Base-by-base conservation (phyloP, 2,888 invertebrate genomes). In the Folsomia candida region DNA sequence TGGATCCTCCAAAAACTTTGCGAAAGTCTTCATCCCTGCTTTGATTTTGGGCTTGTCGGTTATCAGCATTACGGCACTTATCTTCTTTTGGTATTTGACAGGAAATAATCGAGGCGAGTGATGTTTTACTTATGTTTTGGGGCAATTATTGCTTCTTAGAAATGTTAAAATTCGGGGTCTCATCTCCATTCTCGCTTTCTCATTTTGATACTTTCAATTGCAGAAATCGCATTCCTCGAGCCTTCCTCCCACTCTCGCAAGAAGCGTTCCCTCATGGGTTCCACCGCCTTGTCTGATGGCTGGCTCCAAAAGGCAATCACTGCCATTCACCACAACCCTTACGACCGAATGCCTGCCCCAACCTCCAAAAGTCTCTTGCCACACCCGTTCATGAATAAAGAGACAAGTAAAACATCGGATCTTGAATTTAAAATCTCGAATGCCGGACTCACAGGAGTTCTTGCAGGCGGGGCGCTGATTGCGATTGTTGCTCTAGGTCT, bases 1-100 rank as follows among this genome's bases (percentile, higher is more conserved):
- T 24, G 76, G 71, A 51, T 74, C 72, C 51, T 72, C 76, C 27
- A 78, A 79, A 67, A 80, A 78, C 64, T 79, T 80, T 74, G 80
- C 78, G 3, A 74, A 77, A 0, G 89, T 89, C 0, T 87, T 91
- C 81, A 83, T 91, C 1, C 91, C 91, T 22, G 91, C 91, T 0
- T 83, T 91, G 4, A 89, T 92, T 80, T 91, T 91, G 11, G 91
- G 91, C n/a, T 91, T 92, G 18, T 91, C 92, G 0, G 92, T 92
- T 1, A 83, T 92, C 26, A 91, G 91, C 0, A 86, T 92, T n/a
- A 91, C 91, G 3, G 91, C 91, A 0, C 90, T 91, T 0, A 91
- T 91, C 0, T 88, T 92, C 72, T 91, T 91, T 9, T 86, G 90
- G 81, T 82, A 80, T 76, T 75, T 81, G 62, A 79, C 74, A 68